Evolutionary conservation across 2,888 invertebrate genomes (phyloP).

Genomic region (Lymantria dispar): DNA sequence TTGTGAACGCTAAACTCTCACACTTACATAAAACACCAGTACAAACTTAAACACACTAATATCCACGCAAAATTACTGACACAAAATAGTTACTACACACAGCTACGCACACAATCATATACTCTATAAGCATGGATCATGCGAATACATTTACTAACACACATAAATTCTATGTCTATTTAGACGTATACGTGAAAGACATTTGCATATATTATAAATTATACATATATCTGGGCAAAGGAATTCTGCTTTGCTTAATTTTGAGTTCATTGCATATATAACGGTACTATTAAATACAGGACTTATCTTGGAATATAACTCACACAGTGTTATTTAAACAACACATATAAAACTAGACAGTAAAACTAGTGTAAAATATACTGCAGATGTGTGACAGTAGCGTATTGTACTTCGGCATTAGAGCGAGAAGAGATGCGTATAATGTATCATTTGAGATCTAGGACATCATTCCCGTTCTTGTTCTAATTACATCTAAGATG

Average conservation of each 20-base stretch:
- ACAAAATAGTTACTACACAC: constrained; percentile 12
- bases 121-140: constrained; percentile 16
- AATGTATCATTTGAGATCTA: constrained; percentile 71
- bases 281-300: constrained; percentile 21
- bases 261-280: constrained; percentile 30
- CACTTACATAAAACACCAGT: constrained; percentile 40
- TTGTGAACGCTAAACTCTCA: constrained; percentile 73
- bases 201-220: constrained; percentile 42
- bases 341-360: constrained; percentile 19
- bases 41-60: constrained; percentile 26
- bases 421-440: constrained; percentile 73
- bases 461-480: constrained; percentile 66
- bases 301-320: constrained; percentile 23
- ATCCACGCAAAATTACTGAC: constrained; percentile 30
- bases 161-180: constrained; percentile 23
- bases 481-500: constrained; percentile 58
- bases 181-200: constrained; percentile 45
- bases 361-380: constrained; percentile 18
- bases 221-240: constrained; percentile 37
- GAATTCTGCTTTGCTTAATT: constrained; percentile 40
- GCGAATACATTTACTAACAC: constrained; percentile 30
- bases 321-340: constrained; percentile 17
- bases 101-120: constrained; percentile 5
- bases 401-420: constrained; percentile 72
- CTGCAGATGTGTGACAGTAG: constrained; percentile 51